Evolutionary conservation across 2,888 invertebrate genomes (phyloP).

Genomic region (Acleris sparsana): DNA sequence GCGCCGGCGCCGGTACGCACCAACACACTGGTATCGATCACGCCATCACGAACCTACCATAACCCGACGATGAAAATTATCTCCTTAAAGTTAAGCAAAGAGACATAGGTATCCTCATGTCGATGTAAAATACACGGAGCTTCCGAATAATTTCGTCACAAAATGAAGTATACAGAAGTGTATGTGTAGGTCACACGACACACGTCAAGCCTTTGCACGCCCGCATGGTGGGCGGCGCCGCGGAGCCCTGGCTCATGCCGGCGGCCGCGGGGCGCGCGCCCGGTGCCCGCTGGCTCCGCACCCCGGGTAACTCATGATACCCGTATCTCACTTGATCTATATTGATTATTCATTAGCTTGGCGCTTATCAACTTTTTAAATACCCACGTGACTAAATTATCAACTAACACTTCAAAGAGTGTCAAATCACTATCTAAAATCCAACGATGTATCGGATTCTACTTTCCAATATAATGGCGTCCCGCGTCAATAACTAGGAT

Average conservation of each 20-base stretch:
- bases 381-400: too few relatives aligned
- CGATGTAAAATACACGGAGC: not conserved
- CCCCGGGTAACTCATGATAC: constrained; percentile 64
- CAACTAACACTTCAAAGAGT: too few relatives aligned
- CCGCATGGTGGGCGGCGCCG: constrained; percentile 67
- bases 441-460: too few relatives aligned
- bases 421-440: too few relatives aligned
- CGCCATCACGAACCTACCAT: not conserved
- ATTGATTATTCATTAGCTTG: constrained; percentile 42
- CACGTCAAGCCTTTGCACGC: constrained; percentile 71
- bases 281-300: constrained; percentile 71
- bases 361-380: constrained; percentile 30
- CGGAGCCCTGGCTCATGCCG: constrained; percentile 71
- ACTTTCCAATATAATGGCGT: too few relatives aligned
- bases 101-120: too few relatives aligned
- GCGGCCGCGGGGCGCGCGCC: constrained; percentile 58
- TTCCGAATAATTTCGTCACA: not conserved
- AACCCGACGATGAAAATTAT: too few relatives aligned
- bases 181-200: constrained; percentile 69
- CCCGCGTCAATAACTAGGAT: too few relatives aligned
- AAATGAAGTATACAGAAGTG: constrained; percentile 37
- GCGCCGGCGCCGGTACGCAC: constrained; percentile 71
- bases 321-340: too few relatives aligned
- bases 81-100: too few relatives aligned
- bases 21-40: too few relatives aligned